Evolutionary conservation across 2,888 invertebrate genomes (phyloP).

Genomic region (Pollenia amentaria): DNA sequence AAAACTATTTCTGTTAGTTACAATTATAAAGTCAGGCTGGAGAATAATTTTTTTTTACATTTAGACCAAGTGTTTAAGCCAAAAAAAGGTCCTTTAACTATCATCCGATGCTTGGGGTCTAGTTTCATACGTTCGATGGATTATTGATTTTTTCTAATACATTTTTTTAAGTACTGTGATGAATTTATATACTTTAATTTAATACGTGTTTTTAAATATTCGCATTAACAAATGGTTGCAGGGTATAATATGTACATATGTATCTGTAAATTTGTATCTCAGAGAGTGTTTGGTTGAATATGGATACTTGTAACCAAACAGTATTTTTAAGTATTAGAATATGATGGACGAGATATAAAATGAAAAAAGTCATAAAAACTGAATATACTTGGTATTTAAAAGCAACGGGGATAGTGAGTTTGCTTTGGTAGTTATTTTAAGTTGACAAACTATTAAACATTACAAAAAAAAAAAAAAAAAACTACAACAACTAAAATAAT

Average conservation of each 20-base stretch:
- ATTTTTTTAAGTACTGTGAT: too few relatives aligned
- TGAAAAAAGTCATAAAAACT: constrained; percentile 51
- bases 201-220: too few relatives aligned
- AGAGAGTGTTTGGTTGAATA: background rate
- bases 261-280: background rate
- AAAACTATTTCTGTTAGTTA: too few relatives aligned
- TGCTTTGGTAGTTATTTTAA: constrained; percentile 41
- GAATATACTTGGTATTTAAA: constrained; percentile 25
- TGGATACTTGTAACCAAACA: constrained; percentile 27
- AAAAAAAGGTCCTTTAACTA: too few relatives aligned
- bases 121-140: too few relatives aligned
- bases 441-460: constrained; percentile 60
- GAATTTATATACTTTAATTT: too few relatives aligned
- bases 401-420: constrained; percentile 31
- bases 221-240: too few relatives aligned
- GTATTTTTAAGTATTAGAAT: constrained; percentile 54
- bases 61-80: too few relatives aligned
- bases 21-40: too few relatives aligned
- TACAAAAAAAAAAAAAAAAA: constrained; percentile 13
- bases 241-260: background rate
- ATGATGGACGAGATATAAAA: constrained; percentile 61
- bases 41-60: too few relatives aligned
- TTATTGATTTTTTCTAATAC: too few relatives aligned
- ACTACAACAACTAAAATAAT: constrained; percentile 7
- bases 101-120: too few relatives aligned